phyloP scores from a whole-genome alignment of 2,797 vertebrate species.

The Knipowitschia caucasica region DNA sequence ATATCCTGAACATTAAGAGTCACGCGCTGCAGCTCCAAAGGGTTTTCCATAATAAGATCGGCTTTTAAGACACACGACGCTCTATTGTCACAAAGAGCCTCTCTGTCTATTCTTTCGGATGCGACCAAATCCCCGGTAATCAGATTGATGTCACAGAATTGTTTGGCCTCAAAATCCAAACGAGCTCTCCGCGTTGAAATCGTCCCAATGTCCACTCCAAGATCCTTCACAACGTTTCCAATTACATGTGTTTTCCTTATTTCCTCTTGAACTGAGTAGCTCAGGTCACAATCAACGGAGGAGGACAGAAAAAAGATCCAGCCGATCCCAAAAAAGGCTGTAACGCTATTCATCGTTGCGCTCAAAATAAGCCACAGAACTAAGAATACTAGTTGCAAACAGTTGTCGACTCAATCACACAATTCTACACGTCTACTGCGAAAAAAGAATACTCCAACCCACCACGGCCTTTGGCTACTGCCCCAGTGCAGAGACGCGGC shows the following conservation, averaged over 20 bases:
- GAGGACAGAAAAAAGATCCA: conserved; percentile 13
- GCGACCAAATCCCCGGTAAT: conserved; percentile 51
- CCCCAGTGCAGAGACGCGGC: conserved; percentile 1
- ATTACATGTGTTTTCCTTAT: conserved; percentile 47
- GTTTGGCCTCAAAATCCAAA: conserved; percentile 43
- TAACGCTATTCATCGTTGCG: conserved; percentile 17
- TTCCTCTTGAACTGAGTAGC: conserved; percentile 72
- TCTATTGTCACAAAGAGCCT: conserved; percentile 64
- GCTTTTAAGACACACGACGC: conserved; percentile 52
- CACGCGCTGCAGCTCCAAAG: conserved; percentile 69
- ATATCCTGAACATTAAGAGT: conserved; percentile 68
- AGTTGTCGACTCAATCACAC: no score
- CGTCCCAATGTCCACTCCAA: conserved; percentile 29
- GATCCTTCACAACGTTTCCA: conserved; percentile 45
- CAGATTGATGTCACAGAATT: conserved; percentile 55
- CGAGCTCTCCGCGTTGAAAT: conserved; percentile 45
- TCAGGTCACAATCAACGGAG: conserved; percentile 53
- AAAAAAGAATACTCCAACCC: neutral
- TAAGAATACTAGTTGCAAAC: neutral
- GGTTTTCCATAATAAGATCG: conserved; percentile 69
- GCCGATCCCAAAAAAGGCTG: conserved; percentile 7
- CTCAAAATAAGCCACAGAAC: neutral
- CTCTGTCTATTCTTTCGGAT: conserved; percentile 68
- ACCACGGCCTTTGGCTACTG: neutral
- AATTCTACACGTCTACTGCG: no score